A percentile compares a stretch with the other conserved stretches of the same genome.
These are phyloP conservation scores for Esperia sulphurella DNA, from an alignment of 2,888 invertebrate genomes.

Conservation along the genomic window DNA sequence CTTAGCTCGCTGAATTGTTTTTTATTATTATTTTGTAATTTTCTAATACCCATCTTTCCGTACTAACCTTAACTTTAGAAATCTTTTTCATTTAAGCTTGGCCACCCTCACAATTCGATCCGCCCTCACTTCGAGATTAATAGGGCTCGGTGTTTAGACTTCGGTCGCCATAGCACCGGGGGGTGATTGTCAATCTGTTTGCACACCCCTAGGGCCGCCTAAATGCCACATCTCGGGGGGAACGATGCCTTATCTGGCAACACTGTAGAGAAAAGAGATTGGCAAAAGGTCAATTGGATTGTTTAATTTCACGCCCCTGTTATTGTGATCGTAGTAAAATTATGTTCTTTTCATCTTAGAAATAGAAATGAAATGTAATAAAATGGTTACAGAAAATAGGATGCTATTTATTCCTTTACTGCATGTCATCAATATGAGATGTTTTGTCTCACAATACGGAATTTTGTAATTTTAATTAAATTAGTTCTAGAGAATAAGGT, in stretches of 20 bases:
- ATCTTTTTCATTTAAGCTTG: constrained; percentile 4
- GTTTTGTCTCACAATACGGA: no score
- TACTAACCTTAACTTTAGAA: no score
- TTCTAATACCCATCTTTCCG: no score
- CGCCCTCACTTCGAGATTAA: constrained; percentile 71
- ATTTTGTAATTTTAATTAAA: no score
- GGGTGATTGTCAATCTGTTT: constrained; percentile 58
- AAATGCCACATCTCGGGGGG: constrained; percentile 75
- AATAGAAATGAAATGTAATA: no score
- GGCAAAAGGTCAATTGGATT: constrained; percentile 41
- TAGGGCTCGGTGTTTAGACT: constrained; percentile 68
- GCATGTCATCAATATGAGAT: background rate
- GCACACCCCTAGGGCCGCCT: constrained; percentile 32
- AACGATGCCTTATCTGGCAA: constrained; percentile 50
- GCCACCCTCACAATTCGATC: constrained; percentile 51
- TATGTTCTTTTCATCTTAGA: background rate
- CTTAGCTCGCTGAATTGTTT: no score
- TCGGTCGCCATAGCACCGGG: constrained; percentile 62
- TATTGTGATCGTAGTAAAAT: background rate
- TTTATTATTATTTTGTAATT: no score
- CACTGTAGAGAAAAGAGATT: constrained; percentile 40
- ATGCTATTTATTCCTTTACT: background rate
- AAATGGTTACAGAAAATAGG: no score
- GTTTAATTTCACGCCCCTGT: constrained; percentile 1
- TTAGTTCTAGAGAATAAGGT: no score